Conservation (phyloP, 2,113 vertebrate species). For the Aptenodytes forsteri region DNA sequence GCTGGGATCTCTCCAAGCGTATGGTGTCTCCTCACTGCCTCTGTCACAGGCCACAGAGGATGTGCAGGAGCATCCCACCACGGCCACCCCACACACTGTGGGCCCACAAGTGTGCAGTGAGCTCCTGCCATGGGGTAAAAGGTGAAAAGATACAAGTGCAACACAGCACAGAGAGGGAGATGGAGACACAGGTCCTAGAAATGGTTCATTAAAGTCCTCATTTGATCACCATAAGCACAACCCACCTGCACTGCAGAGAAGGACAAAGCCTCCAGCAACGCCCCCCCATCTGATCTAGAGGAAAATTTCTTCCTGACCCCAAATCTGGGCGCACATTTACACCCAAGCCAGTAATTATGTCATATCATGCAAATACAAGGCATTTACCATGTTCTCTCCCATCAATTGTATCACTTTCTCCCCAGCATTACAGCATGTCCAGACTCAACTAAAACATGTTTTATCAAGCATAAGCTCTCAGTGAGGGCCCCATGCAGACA, state of each 20-base stretch:
- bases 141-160: neutral
- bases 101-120: rapidly evolving
- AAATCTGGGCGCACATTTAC: neutral
- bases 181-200: neutral
- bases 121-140: neutral
- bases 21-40: neutral
- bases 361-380: neutral
- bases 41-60: neutral
- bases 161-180: rapidly evolving
- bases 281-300: rapidly evolving
- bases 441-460: neutral
- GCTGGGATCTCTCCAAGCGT: neutral
- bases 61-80: neutral
- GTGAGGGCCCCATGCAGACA: rapidly evolving
- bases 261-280: neutral
- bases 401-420: rapidly evolving
- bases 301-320: neutral
- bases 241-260: neutral
- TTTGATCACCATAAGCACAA: neutral
- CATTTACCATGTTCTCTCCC: neutral
- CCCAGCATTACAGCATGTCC: rapidly evolving
- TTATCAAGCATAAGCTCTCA: too few relatives aligned
- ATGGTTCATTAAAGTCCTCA: rapidly evolving
- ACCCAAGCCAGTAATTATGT: neutral
- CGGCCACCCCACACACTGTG: neutral